Conservation (phyloP, 2,113 vertebrate species). For the Brachirus orientalis region DNA sequence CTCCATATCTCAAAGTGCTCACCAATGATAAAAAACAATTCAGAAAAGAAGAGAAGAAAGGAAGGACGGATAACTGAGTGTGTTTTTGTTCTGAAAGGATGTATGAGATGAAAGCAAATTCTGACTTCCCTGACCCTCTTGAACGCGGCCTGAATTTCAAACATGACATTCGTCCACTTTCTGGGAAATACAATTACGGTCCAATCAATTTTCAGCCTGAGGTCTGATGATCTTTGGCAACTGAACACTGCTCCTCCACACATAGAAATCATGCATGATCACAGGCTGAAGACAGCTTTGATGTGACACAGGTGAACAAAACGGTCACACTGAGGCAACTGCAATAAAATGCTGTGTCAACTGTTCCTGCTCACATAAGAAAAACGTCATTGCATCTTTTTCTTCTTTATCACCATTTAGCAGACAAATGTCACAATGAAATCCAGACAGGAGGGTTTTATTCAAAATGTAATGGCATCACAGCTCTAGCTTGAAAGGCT, state of each 20-base stretch:
- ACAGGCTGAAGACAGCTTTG: no score
- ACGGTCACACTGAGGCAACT: slow-evolving; percentile 7
- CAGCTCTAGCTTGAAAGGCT: no score
- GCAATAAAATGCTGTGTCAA: slow-evolving; percentile 3
- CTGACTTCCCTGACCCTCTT: slow-evolving; percentile 51
- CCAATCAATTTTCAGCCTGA: slow-evolving; percentile 68
- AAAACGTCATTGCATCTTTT: no score
- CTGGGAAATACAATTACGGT: slow-evolving; percentile 70
- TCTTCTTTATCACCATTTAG: no score
- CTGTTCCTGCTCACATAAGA: slow-evolving; percentile 5
- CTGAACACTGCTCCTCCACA: slow-evolving; percentile 3
- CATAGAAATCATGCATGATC: background rate
- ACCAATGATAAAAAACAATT: slow-evolving; percentile 43
- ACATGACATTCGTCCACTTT: slow-evolving; percentile 36
- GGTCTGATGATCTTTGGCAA: slow-evolving; percentile 36
- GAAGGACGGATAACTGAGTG: slow-evolving; percentile 29
- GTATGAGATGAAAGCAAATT: slow-evolving; percentile 47
- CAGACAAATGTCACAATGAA: no score
- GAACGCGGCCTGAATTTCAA: slow-evolving; percentile 66
- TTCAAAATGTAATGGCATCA: slow-evolving; percentile 11
- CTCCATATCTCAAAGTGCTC: slow-evolving; percentile 27
- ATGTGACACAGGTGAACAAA: no score
- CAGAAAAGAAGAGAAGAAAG: slow-evolving; percentile 5
- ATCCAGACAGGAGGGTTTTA: no score
- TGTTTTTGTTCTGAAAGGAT: background rate